Conservation (phyloP, 2,888 invertebrate species). For the Psylliodes chrysocephalus region DNA sequence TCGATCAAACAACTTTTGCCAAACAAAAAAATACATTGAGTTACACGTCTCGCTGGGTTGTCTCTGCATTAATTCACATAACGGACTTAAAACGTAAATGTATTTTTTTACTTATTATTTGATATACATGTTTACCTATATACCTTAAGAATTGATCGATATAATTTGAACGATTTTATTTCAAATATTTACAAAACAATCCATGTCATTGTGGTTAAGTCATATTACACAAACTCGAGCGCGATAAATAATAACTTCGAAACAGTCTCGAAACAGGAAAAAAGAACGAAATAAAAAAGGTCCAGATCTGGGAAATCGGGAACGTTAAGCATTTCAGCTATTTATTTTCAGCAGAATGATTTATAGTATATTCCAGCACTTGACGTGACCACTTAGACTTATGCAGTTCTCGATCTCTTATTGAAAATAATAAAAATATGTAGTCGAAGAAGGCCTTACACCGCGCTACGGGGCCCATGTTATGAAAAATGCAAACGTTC, state of each 20-base stretch:
- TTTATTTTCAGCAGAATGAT: conserved; percentile 5
- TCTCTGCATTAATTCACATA: too few relatives aligned
- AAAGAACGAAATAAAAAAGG: not conserved
- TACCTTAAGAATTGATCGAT: not conserved
- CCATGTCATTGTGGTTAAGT: not conserved
- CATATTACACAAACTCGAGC: not conserved
- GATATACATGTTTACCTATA: too few relatives aligned
- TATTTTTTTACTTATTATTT: too few relatives aligned
- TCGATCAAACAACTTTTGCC: too few relatives aligned
- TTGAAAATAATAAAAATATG: conserved; percentile 10
- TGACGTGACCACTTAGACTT: conserved; percentile 13
- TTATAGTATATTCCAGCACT: conserved; percentile 2
- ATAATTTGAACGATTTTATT: not conserved
- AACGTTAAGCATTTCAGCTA: conserved; percentile 2
- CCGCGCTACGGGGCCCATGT: not conserved
- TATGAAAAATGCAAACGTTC: conserved; percentile 4
- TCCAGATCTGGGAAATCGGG: not conserved
- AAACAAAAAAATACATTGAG: too few relatives aligned
- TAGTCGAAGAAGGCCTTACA: not conserved
- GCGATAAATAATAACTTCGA: not conserved
- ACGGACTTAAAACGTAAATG: too few relatives aligned
- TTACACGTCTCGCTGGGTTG: too few relatives aligned
- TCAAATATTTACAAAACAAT: not conserved
- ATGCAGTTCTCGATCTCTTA: conserved; percentile 1
- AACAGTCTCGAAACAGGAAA: not conserved